phyloP scores from a whole-genome alignment of 2,888 invertebrate genomes.

The Apotomis capreana region DNA sequence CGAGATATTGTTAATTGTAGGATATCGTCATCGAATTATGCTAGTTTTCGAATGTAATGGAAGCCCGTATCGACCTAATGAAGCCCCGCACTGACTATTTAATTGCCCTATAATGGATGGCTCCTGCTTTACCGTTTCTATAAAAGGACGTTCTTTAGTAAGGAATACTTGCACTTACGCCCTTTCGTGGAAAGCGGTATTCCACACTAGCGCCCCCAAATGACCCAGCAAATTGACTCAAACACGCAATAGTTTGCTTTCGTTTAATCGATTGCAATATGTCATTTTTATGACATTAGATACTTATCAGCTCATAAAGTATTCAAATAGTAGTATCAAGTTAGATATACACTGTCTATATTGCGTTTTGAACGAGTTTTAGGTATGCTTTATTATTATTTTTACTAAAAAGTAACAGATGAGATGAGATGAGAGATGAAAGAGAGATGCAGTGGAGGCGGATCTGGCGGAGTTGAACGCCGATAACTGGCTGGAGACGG shows the following conservation, averaged over 20 bases:
- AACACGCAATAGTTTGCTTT: slow-evolving; percentile 73
- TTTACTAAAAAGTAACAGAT: too few species aligned
- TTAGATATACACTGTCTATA: not conserved
- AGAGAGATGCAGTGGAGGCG: too few species aligned
- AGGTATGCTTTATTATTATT: too few species aligned
- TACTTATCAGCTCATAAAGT: slow-evolving; percentile 24
- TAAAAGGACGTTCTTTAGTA: slow-evolving; percentile 2
- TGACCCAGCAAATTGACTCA: slow-evolving; percentile 79
- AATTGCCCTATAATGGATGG: slow-evolving; percentile 69
- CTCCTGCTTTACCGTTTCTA: slow-evolving; percentile 64
- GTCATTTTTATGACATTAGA: slow-evolving; percentile 33
- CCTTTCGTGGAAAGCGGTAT: not conserved
- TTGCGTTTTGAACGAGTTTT: not conserved
- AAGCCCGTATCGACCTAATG: slow-evolving; percentile 60
- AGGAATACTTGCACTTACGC: not conserved
- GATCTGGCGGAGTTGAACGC: too few species aligned
- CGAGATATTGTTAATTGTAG: too few species aligned
- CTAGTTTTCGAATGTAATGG: slow-evolving; percentile 47
- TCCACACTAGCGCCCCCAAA: slow-evolving; percentile 66
- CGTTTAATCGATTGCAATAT: slow-evolving; percentile 45
- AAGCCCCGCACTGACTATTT: slow-evolving; percentile 74
- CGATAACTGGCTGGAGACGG: too few species aligned
- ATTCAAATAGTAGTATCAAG: slow-evolving; percentile 6
- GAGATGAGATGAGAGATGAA: too few species aligned
- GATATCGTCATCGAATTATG: slow-evolving; percentile 12